phyloP scores from a whole-genome alignment of 2,113 vertebrate genomes.

The Gallinago jamesoni region DNA sequence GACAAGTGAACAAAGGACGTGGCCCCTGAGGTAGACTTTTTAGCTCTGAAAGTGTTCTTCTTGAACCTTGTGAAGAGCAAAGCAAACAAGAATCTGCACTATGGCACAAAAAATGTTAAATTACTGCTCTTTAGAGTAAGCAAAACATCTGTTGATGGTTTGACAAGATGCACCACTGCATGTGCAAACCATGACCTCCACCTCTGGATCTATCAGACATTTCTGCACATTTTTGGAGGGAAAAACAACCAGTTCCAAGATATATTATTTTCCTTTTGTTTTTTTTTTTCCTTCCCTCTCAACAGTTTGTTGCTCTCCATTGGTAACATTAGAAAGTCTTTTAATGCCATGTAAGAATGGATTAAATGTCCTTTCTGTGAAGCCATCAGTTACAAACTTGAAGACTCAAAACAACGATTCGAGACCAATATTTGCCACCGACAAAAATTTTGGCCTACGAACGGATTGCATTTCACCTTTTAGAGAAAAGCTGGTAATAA shows the following conservation, averaged over 20 bases:
- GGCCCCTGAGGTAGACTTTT: fast-evolving
- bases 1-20: not conserved
- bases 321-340: not conserved
- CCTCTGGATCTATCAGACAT: not conserved
- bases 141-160: not conserved
- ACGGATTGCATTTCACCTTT: not conserved
- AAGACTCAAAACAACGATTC: not conserved
- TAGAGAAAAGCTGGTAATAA: not conserved
- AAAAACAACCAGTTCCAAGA: not conserved
- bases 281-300: fast-evolving
- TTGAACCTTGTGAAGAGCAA: not conserved
- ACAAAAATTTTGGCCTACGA: not conserved
- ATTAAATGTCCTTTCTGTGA: not conserved
- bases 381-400: not conserved
- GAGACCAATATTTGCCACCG: not conserved
- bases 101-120: not conserved
- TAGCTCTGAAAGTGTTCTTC: not conserved
- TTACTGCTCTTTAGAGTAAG: not conserved
- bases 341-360: fast-evolving
- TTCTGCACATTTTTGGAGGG: not conserved
- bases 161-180: fast-evolving
- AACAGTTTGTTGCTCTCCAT: not conserved
- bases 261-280: not conserved
- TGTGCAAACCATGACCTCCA: not conserved
- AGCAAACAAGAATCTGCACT: not conserved